Percentiles rank a stretch among this genome's conserved stretches.
Evolutionary conservation across 2,888 invertebrate genomes (phyloP).

Genomic region (Geophilus truncorum): DNA sequence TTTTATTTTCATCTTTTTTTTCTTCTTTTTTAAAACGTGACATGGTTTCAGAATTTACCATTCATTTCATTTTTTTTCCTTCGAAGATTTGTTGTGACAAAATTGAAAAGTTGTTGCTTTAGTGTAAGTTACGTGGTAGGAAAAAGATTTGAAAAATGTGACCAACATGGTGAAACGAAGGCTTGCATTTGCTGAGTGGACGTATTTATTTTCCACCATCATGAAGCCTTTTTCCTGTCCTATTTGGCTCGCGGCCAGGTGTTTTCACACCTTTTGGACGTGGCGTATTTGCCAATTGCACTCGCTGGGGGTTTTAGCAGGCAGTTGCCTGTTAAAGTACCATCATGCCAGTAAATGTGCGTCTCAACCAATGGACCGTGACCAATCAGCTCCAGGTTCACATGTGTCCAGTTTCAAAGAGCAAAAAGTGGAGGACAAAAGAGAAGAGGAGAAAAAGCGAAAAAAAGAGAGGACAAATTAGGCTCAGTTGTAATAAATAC

Average conservation of each 20-base stretch:
- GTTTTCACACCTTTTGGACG: constrained; percentile 17
- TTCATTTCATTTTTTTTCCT: constrained; percentile 5
- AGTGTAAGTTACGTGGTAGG: neutral
- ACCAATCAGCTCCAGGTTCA: constrained; percentile 25
- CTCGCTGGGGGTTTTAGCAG: neutral
- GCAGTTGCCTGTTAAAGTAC: constrained; percentile 7
- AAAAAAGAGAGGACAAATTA: constrained; percentile 30
- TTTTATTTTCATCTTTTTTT: neutral
- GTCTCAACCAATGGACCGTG: constrained; percentile 15
- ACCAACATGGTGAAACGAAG: constrained; percentile 6
- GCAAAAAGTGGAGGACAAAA: neutral
- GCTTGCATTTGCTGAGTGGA: constrained; percentile 18
- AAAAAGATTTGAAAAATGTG: constrained; percentile 11
- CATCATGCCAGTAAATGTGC: constrained; percentile 23
- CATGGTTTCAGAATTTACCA: constrained; percentile 6
- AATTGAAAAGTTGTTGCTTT: constrained; percentile 17
- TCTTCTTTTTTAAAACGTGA: neutral
- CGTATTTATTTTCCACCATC: constrained; percentile 10
- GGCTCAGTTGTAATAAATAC: constrained; percentile 31
- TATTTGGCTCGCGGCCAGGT: constrained; percentile 11
- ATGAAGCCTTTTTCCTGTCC: neutral
- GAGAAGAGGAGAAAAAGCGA: neutral
- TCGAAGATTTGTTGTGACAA: constrained; percentile 2
- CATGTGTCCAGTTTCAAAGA: constrained; percentile 13
- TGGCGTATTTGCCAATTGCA: constrained; percentile 17